These are phyloP conservation scores for Falcaria lacertinaria DNA, from an alignment of 2,888 invertebrate species.

Conservation along the genomic window DNA sequence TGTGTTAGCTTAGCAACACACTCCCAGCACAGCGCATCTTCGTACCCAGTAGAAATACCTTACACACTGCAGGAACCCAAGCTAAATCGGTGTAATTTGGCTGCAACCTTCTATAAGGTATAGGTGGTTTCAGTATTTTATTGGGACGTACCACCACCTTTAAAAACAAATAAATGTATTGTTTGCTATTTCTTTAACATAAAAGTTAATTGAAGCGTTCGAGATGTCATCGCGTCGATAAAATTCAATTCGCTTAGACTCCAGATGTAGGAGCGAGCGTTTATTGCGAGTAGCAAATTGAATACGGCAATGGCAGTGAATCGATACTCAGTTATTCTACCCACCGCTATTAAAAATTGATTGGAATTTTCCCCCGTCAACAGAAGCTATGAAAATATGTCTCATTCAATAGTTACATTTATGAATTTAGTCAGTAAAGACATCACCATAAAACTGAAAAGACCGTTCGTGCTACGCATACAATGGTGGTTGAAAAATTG, in stretches of 20 bases:
- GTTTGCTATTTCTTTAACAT: slow-evolving; percentile 25
- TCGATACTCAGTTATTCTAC: slow-evolving; percentile 62
- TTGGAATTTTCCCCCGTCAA: slow-evolving; percentile 16
- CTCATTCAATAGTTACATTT: not conserved
- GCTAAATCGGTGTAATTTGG: no score
- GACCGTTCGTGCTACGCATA: not conserved
- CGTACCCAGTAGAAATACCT: no score
- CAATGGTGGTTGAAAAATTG: not conserved
- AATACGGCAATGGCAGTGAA: slow-evolving; percentile 54
- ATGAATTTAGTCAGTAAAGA: not conserved
- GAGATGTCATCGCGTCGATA: slow-evolving; percentile 59
- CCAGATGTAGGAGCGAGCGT: slow-evolving; percentile 61
- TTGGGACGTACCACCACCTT: no score
- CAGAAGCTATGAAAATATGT: not conserved
- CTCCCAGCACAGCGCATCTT: no score
- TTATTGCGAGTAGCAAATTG: slow-evolving; percentile 70
- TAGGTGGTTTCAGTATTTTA: no score
- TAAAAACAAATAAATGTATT: slow-evolving; percentile 23
- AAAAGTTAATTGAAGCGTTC: slow-evolving; percentile 68
- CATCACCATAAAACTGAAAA: not conserved
- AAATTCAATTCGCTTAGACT: slow-evolving; percentile 66
- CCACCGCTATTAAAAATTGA: slow-evolving; percentile 60
- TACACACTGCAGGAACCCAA: no score
- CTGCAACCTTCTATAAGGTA: no score
- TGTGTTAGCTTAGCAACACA: no score